Evolutionary conservation across 2,113 vertebrate genomes (phyloP).

Genomic region (Chunga burmeisteri): DNA sequence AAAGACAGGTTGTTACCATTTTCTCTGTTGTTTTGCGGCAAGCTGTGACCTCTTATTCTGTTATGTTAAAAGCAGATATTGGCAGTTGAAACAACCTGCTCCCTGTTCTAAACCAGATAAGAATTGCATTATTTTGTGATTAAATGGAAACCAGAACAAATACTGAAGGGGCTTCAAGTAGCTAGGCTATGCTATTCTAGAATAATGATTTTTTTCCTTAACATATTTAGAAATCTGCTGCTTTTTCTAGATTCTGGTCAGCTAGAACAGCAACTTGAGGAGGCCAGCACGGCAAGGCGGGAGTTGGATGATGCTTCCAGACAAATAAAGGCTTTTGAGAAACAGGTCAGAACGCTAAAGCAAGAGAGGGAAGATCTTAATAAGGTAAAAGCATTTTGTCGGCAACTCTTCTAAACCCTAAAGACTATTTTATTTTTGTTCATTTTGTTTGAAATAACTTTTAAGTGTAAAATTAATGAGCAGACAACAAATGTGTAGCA

Average conservation of each 20-base stretch:
- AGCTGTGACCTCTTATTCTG: not conserved
- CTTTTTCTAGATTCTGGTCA: conserved; percentile 83
- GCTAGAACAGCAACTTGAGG: conserved; percentile 89
- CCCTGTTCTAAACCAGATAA: not conserved
- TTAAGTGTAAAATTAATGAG: not conserved
- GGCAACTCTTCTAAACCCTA: not conserved
- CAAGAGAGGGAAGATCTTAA: conserved; percentile 91
- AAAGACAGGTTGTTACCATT: not conserved
- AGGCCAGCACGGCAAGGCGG: conserved; percentile 79
- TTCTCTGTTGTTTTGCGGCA: not conserved
- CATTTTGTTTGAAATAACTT: not conserved
- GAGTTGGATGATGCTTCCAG: conserved; percentile 92
- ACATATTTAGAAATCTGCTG: not conserved
- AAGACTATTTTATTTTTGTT: not conserved
- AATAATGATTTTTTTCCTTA: not conserved
- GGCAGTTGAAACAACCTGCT: not conserved
- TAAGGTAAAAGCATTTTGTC: conserved; percentile 81
- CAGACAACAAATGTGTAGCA: not conserved
- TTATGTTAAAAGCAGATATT: not conserved
- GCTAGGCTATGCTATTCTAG: not conserved
- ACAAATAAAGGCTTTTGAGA: conserved; percentile 89
- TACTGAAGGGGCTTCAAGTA: not conserved
- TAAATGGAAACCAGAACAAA: not conserved
- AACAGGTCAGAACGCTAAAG: conserved; percentile 85
- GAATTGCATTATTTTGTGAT: not conserved